A percentile compares a stretch with the other conserved stretches of the same genome.
These are phyloP conservation scores for Pelochelys cantorii DNA, from an alignment of 2,797 vertebrate genomes.

Conservation along the genomic window DNA sequence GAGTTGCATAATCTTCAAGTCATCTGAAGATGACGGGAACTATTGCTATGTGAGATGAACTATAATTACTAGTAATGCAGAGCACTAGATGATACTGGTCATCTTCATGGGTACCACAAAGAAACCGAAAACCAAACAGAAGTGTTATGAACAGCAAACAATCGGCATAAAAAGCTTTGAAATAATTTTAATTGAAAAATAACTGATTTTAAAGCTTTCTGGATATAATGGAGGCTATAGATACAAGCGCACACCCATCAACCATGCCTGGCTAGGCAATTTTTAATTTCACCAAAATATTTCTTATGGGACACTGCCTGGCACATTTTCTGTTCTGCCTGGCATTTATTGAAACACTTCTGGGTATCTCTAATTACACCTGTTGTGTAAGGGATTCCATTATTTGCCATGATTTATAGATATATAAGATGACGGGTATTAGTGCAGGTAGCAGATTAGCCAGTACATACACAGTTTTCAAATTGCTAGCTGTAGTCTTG, in stretches of 20 bases:
- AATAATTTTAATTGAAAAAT: neutral
- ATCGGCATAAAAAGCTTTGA: neutral
- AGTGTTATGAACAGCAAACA: neutral
- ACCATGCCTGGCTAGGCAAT: neutral
- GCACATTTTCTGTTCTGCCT: neutral
- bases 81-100: neutral
- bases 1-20: neutral
- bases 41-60: neutral
- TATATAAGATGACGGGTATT: neutral
- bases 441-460: neutral
- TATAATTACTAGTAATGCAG: neutral
- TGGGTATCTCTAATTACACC: neutral
- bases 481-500: neutral
- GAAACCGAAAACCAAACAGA: neutral
- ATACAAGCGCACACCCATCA: neutral
- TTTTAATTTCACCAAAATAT: neutral
- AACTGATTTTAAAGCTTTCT: neutral
- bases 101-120: neutral
- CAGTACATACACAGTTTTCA: neutral
- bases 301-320: neutral
- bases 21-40: neutral
- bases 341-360: neutral
- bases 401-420: neutral
- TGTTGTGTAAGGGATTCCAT: neutral
- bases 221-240: neutral